phyloP scores from a whole-genome alignment of 2,888 invertebrate genomes.

The Drosophila mimica region DNA sequence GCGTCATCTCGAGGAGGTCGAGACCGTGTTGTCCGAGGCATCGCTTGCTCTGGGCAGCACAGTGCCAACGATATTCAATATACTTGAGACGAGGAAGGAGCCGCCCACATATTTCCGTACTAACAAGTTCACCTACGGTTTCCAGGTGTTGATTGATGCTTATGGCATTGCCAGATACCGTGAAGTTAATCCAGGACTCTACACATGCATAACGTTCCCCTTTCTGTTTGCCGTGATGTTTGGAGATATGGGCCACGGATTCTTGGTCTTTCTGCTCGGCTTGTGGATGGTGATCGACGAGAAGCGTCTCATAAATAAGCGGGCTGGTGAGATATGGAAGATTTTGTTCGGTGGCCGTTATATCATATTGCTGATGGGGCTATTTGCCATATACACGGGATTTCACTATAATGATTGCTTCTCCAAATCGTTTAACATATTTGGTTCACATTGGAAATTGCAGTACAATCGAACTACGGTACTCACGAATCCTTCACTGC shows the following conservation, averaged over 20 bases:
- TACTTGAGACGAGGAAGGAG: slow-evolving; percentile 91
- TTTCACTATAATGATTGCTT: slow-evolving; percentile 98
- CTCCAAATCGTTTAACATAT: slow-evolving; percentile 96
- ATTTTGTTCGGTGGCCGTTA: slow-evolving; percentile 99
- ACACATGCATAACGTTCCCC: slow-evolving; percentile 96
- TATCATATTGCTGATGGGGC: slow-evolving; percentile 97
- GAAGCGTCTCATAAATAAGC: slow-evolving; percentile 89
- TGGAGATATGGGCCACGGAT: slow-evolving; percentile 96
- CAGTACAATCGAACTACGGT: slow-evolving; percentile 87
- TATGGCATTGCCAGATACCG: slow-evolving; percentile 97
- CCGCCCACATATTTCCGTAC: slow-evolving; percentile 96
- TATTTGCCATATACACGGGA: slow-evolving; percentile 98
- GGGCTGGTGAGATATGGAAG: slow-evolving; percentile 95
- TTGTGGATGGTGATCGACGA: slow-evolving; percentile 93
- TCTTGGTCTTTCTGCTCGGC: slow-evolving; percentile 93
- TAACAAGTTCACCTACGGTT: slow-evolving; percentile 96
- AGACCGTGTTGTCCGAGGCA: slow-evolving; percentile 92
- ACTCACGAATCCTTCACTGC: slow-evolving; percentile 85
- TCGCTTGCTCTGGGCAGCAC: slow-evolving; percentile 93
- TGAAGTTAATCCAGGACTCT: slow-evolving; percentile 95
- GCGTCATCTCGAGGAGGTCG: slow-evolving; percentile 89
- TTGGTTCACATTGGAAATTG: slow-evolving; percentile 93
- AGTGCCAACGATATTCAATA: slow-evolving; percentile 96
- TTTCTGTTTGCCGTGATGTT: slow-evolving; percentile 98
- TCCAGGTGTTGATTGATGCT: slow-evolving; percentile 96